Percentiles rank a stretch among this genome's conserved stretches.
Evolutionary conservation across 2,888 invertebrate species (phyloP).

Genomic region (Platypus cylindrus): DNA sequence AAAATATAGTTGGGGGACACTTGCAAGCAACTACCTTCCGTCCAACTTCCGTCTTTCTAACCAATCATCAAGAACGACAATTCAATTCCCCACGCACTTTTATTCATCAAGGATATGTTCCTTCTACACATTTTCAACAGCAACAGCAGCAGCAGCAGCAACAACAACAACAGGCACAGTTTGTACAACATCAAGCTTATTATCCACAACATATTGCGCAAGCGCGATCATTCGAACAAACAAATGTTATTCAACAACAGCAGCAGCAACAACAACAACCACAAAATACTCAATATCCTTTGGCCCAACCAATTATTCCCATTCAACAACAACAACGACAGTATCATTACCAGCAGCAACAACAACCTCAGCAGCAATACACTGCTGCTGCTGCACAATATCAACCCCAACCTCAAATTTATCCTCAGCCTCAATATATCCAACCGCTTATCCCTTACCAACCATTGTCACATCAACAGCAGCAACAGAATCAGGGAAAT

Average conservation of each 20-base stretch:
- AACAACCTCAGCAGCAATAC: constrained; percentile 13
- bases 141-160: constrained; percentile 15
- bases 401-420: neutral
- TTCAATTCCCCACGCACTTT: too few species aligned
- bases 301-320: constrained; percentile 5
- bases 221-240: neutral
- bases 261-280: constrained; percentile 9
- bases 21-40: constrained; percentile 36
- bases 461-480: constrained; percentile 23
- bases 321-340: constrained; percentile 10
- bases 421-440: constrained; percentile 5
- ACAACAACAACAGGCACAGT: constrained; percentile 18
- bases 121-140: constrained; percentile 10
- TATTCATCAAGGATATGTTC: constrained; percentile 11
- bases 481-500: constrained; percentile 23
- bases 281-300: constrained; percentile 10
- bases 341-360: constrained; percentile 22
- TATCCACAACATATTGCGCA: constrained; percentile 4
- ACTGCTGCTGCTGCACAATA: neutral
- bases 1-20: constrained; percentile 32
- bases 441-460: constrained; percentile 12
- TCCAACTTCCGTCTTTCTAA: constrained; percentile 23
- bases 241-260: constrained; percentile 7
- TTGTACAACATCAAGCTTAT: constrained; percentile 4
- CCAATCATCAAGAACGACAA: constrained; percentile 17